phyloP scores from a whole-genome alignment of 2,797 vertebrate genomes.

The Pagetopsis macropterus region DNA sequence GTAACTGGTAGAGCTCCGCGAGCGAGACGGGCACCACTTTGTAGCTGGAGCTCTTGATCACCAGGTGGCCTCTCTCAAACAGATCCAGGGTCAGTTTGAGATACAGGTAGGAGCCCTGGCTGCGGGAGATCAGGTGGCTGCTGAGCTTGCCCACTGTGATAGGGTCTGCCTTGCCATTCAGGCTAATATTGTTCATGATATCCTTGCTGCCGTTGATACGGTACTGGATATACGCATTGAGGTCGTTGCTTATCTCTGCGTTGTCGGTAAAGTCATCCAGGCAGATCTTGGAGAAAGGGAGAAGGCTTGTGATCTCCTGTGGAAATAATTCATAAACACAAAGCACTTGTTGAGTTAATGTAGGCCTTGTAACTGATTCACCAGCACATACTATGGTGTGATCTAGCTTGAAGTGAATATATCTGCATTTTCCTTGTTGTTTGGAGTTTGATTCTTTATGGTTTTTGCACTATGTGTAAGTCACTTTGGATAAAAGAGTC shows the following conservation, averaged over 20 bases:
- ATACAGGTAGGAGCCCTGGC: constrained; percentile 97
- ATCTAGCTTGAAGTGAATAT: too few species aligned
- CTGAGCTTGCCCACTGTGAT: constrained; percentile 91
- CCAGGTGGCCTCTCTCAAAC: constrained; percentile 94
- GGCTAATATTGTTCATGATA: constrained; percentile 94
- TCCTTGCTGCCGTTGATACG: constrained; percentile 91
- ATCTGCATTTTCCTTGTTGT: too few species aligned
- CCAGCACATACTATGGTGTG: too few species aligned
- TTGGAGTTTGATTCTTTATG: too few species aligned
- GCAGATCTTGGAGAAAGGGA: constrained; percentile 90
- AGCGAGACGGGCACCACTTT: constrained; percentile 97
- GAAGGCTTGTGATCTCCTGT: constrained; percentile 89
- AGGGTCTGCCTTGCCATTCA: constrained; percentile 94
- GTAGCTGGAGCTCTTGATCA: constrained; percentile 98
- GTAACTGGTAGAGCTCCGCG: constrained; percentile 95
- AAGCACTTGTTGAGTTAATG: too few species aligned
- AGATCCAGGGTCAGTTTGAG: constrained; percentile 97
- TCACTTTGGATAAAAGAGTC: too few species aligned
- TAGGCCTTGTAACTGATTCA: too few species aligned
- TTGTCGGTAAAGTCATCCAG: constrained; percentile 91
- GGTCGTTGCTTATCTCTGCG: constrained; percentile 90
- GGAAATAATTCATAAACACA: not conserved
- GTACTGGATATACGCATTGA: constrained; percentile 94
- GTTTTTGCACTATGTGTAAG: too few species aligned
- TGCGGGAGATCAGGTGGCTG: constrained; percentile 93